A percentile compares a stretch with the other conserved stretches of the same genome.
Evolutionary conservation across 2,797 vertebrate species (phyloP).

Genomic region (Enteromius anoplus): DNA sequence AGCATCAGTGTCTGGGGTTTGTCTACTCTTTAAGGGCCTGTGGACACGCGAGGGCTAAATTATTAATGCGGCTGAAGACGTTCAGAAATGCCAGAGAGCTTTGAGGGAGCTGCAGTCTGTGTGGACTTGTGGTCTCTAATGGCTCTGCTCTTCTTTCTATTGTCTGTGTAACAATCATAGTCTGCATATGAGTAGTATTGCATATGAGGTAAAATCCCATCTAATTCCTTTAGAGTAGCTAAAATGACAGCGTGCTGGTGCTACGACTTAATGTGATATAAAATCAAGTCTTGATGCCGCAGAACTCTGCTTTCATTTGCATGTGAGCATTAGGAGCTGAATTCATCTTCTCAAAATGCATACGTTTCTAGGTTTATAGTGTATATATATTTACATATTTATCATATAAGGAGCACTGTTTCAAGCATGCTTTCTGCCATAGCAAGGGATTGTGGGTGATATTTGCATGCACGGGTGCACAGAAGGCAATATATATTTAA

Average conservation of each 20-base stretch:
- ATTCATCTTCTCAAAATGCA: background rate
- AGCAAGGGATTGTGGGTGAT: background rate
- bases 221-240: too few species aligned
- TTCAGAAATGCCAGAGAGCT: conserved; percentile 58
- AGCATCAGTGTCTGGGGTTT: background rate
- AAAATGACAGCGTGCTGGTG: background rate
- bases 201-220: background rate
- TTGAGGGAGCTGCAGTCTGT: conserved; percentile 18
- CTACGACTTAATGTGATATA: background rate
- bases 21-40: conserved; percentile 19
- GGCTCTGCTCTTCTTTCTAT: background rate
- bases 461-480: background rate
- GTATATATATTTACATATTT: too few species aligned
- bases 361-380: background rate
- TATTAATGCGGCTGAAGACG: conserved; percentile 55
- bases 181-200: background rate
- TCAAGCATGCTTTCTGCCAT: background rate
- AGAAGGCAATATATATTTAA: background rate
- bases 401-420: background rate
- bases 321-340: background rate
- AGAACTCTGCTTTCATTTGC: background rate
- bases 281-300: background rate
- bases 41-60: conserved; percentile 53
- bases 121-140: background rate
- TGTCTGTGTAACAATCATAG: background rate